Percentiles rank a stretch among this genome's conserved stretches.
phyloP scores from a whole-genome alignment of 2,113 vertebrate genomes.

The Notarius quadriscutis region DNA sequence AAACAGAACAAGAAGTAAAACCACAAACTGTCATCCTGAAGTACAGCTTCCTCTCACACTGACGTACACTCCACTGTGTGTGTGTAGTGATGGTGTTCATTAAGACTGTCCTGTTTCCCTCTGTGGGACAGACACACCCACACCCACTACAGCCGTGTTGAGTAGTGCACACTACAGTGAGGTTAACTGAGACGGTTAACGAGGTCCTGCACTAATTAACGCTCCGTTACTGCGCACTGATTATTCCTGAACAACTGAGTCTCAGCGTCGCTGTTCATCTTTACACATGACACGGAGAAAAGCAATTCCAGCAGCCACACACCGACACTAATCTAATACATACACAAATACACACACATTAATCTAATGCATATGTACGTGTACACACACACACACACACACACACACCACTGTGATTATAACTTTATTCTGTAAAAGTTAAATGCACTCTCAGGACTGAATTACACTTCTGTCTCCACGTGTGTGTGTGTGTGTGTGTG shows the following conservation, averaged over 20 bases:
- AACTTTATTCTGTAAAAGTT: not conserved
- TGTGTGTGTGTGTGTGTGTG: not conserved
- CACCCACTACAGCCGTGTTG: not conserved
- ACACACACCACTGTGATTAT: not conserved
- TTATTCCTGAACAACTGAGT: not conserved
- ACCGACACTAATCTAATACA: conserved; percentile 15
- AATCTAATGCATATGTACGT: not conserved
- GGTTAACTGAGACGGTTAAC: conserved; percentile 1
- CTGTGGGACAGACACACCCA: not conserved
- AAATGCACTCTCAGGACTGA: not conserved
- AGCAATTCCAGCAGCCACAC: conserved; percentile 10
- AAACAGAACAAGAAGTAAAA: not conserved
- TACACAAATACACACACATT: not conserved
- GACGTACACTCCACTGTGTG: not conserved
- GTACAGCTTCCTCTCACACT: conserved; percentile 11
- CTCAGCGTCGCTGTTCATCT: not conserved
- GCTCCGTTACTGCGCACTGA: not conserved
- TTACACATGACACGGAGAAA: not conserved
- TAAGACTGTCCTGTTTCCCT: not conserved
- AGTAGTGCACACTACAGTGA: not conserved
- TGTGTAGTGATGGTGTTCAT: not conserved
- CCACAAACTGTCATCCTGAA: conserved; percentile 21
- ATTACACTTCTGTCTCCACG: not conserved
- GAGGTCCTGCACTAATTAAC: not conserved
- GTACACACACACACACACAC: not conserved